Conservation (phyloP, 2,113 vertebrate species). For the Embiotoca jacksoni region DNA sequence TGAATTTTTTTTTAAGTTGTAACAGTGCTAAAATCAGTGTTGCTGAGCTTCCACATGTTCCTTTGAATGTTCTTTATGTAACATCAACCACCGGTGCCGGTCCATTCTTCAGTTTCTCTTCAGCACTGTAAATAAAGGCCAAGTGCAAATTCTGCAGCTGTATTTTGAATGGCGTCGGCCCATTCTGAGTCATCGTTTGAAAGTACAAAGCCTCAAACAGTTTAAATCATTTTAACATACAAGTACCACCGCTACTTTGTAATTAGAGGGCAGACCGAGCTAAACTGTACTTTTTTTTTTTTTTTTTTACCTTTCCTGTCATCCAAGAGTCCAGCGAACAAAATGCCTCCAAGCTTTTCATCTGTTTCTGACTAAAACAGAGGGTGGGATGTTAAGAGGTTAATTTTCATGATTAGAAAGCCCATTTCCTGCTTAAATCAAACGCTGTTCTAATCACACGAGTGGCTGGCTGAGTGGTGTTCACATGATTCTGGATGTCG, state of each 20-base stretch:
- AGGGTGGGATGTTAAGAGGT: background rate
- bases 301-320: too few relatives aligned
- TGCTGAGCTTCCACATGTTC: conserved; percentile 6
- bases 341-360: too few relatives aligned
- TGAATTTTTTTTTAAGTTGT: too few relatives aligned
- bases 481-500: conserved; percentile 43
- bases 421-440: conserved; percentile 38
- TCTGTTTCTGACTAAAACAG: too few relatives aligned
- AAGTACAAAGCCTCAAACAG: background rate
- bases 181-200: background rate
- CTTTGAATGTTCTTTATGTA: background rate
- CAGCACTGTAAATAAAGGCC: background rate
- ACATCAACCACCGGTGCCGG: background rate
- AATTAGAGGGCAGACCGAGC: too few relatives aligned
- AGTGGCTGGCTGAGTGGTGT: conserved; percentile 38
- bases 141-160: background rate
- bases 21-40: too few relatives aligned
- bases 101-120: too few relatives aligned
- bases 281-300: too few relatives aligned
- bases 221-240: background rate
- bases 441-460: conserved; percentile 32
- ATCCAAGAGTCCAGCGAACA: too few relatives aligned
- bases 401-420: conserved; percentile 25
- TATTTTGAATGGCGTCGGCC: background rate
- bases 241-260: background rate